Conservation (phyloP, 1,140 invertebrate genomes). For the Drosophila insularis region DNA sequence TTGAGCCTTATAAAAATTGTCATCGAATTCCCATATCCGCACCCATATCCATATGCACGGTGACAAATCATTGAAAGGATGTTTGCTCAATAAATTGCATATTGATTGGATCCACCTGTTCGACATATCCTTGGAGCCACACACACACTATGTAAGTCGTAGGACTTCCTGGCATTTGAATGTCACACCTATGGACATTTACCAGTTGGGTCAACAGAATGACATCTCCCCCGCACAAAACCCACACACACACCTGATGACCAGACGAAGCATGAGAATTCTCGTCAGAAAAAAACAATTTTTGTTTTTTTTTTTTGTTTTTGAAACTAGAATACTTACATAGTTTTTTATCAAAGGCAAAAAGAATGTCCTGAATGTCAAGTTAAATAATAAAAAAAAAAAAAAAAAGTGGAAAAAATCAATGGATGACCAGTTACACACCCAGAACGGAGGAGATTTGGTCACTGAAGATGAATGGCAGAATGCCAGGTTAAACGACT, state of each 20-base stretch:
- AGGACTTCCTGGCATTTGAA: constrained; percentile 7
- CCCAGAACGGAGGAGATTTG: neutral
- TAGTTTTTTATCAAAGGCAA: neutral
- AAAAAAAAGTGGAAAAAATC: neutral
- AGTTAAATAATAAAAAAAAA: neutral
- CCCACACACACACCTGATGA: neutral
- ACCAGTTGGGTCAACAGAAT: neutral
- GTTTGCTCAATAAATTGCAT: constrained; percentile 11
- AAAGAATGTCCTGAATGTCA: constrained; percentile 6
- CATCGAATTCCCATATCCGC: neutral
- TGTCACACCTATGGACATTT: constrained; percentile 1
- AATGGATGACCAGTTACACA: constrained; percentile 8
- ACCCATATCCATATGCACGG: neutral
- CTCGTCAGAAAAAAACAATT: neutral
- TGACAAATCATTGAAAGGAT: neutral
- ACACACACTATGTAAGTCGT: neutral
- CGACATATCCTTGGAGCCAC: neutral
- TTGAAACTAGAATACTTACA: neutral
- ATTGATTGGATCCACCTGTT: constrained; percentile 9
- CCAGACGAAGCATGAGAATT: constrained; percentile 6
- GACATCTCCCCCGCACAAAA: neutral
- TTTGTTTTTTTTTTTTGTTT: neutral
- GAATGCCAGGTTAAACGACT: constrained; percentile 42
- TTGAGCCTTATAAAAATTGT: constrained; percentile 3
- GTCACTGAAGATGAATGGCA: constrained; percentile 26